A percentile compares a stretch with the other conserved stretches of the same genome.
Conservation (phyloP, 2,797 vertebrate genomes). For the Pseudochirops cupreus region DNA sequence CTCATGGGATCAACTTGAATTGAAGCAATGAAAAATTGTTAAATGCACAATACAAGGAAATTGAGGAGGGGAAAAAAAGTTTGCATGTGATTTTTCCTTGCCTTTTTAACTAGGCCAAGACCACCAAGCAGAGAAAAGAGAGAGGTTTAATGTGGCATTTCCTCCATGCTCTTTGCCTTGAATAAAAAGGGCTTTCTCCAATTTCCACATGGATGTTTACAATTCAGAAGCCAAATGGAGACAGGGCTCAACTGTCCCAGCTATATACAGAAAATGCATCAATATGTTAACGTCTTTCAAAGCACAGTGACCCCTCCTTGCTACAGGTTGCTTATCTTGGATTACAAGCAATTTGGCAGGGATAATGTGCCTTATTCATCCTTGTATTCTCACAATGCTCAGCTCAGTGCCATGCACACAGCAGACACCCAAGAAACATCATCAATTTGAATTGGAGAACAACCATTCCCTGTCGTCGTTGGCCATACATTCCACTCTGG, state of each 20-base stretch:
- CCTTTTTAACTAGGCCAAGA: neutral
- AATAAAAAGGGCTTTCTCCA: neutral
- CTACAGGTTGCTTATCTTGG: neutral
- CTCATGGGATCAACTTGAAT: neutral
- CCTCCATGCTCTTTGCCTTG: neutral
- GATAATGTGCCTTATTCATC: neutral
- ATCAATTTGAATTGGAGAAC: neutral
- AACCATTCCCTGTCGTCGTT: neutral
- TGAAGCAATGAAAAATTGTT: neutral
- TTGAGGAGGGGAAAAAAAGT: neutral
- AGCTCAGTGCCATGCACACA: neutral
- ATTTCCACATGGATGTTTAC: neutral
- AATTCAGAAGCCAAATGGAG: conserved; percentile 4
- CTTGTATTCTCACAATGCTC: neutral
- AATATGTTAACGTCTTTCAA: neutral
- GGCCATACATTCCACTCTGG: neutral
- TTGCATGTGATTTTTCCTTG: neutral
- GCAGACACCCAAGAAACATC: neutral
- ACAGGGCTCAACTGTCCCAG: neutral
- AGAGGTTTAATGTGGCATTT: neutral
- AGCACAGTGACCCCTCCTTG: neutral
- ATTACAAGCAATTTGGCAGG: neutral
- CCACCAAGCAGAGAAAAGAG: neutral
- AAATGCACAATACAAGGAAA: neutral
- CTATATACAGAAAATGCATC: neutral